These are phyloP conservation scores for Dryobota labecula DNA, from an alignment of 2,888 invertebrate species.

Conservation along the genomic window DNA sequence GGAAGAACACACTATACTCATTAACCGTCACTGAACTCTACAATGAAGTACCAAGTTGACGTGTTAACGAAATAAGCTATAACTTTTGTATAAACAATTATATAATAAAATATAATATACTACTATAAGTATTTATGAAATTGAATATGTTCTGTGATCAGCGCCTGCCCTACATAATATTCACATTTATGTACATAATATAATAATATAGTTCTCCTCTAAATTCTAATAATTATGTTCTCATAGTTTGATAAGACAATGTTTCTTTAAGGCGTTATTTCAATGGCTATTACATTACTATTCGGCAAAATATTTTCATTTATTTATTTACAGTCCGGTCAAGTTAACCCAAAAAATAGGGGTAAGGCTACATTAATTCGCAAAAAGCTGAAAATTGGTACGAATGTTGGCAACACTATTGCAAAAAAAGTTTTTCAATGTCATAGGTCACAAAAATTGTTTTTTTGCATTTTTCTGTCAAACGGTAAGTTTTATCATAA, in stretches of 20 bases:
- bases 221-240: slow-evolving; percentile 22
- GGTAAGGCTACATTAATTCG: too few relatives aligned
- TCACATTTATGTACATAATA: slow-evolving; percentile 51
- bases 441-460: too few relatives aligned
- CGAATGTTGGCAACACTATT: too few relatives aligned
- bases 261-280: slow-evolving; percentile 34
- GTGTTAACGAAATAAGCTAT: slow-evolving; percentile 34
- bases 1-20: not conserved
- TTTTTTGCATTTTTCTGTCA: too few relatives aligned
- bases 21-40: not conserved
- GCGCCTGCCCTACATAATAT: slow-evolving; percentile 34
- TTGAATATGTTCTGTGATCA: slow-evolving; percentile 24
- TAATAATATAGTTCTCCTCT: slow-evolving; percentile 26
- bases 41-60: not conserved
- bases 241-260: slow-evolving; percentile 3
- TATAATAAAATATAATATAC: slow-evolving; percentile 53
- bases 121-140: slow-evolving; percentile 33
- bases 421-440: too few relatives aligned
- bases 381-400: too few relatives aligned
- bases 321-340: too few relatives aligned
- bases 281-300: not conserved
- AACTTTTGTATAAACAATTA: slow-evolving; percentile 51
- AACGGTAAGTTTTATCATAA: too few relatives aligned
- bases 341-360: too few relatives aligned
- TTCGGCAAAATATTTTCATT: slow-evolving; percentile 27